Conservation (phyloP, 2,797 vertebrate species). For the Sphenopsis melanotis region DNA sequence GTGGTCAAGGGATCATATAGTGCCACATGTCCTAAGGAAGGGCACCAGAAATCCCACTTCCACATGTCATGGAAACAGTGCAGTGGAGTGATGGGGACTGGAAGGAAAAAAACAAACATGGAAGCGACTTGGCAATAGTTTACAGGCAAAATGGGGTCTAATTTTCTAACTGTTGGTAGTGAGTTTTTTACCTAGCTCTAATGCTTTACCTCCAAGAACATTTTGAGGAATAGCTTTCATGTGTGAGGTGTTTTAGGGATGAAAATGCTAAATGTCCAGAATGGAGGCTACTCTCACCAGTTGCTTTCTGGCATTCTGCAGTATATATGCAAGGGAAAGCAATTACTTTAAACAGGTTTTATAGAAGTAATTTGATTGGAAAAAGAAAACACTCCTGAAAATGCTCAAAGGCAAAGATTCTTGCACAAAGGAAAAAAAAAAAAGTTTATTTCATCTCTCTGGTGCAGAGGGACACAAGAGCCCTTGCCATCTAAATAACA, state of each 20-base stretch:
- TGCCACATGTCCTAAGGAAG: background rate
- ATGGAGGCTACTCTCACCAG: background rate
- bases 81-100: background rate
- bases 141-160: background rate
- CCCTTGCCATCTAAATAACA: background rate
- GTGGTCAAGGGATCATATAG: background rate
- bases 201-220: background rate
- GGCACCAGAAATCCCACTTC: background rate
- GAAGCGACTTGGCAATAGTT: background rate
- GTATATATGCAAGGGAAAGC: background rate
- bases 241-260: background rate
- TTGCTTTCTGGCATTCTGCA: background rate
- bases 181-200: background rate
- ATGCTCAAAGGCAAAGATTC: background rate
- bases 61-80: background rate
- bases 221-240: background rate
- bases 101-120: background rate
- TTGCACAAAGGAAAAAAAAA: background rate
- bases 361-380: background rate
- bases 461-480: background rate
- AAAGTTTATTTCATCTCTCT: background rate
- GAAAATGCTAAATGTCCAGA: background rate
- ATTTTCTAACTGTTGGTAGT: background rate
- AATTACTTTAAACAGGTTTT: background rate
- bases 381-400: background rate